Evolutionary conservation across 2,797 vertebrate species (phyloP).

Genomic region (Pseudochromis fuscus): DNA sequence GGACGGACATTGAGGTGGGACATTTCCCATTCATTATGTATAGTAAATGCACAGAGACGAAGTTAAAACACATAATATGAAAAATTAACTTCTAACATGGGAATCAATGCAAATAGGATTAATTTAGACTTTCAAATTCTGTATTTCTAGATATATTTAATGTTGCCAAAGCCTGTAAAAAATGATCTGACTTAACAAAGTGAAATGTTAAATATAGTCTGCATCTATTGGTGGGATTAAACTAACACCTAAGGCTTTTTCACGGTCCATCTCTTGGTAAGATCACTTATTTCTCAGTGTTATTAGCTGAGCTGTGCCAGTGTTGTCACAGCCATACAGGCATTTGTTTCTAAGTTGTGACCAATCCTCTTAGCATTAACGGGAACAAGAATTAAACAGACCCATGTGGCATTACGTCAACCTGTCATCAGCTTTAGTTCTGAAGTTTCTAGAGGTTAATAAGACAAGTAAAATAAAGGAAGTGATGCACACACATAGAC

Average conservation of each 20-base stretch:
- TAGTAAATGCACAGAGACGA: not conserved
- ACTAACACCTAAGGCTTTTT: conserved; percentile 8
- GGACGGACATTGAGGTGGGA: not conserved
- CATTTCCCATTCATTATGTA: not conserved
- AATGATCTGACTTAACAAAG: conserved; percentile 9
- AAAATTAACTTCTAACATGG: not conserved
- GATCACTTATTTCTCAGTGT: conserved; percentile 37
- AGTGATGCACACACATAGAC: not conserved
- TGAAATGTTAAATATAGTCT: not conserved
- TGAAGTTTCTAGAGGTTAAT: conserved; percentile 21
- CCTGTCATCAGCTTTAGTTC: conserved; percentile 52
- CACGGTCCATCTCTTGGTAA: not conserved
- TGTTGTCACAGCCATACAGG: conserved; percentile 33
- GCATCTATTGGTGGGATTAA: not conserved
- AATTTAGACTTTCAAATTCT: not conserved
- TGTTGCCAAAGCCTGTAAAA: conserved; percentile 2
- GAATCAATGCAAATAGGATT: not conserved
- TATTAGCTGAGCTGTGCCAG: conserved; percentile 15
- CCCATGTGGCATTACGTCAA: conserved; percentile 63
- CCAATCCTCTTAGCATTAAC: conserved; percentile 83
- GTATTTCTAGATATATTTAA: no score
- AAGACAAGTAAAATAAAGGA: not conserved
- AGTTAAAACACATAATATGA: no score
- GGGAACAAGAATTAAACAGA: conserved; percentile 67
- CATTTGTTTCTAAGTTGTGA: conserved; percentile 62